A percentile compares a stretch with the other conserved stretches of the same genome.
These are phyloP conservation scores for Archocentrus centrarchus DNA, from an alignment of 2,113 vertebrate genomes.

Conservation along the genomic window DNA sequence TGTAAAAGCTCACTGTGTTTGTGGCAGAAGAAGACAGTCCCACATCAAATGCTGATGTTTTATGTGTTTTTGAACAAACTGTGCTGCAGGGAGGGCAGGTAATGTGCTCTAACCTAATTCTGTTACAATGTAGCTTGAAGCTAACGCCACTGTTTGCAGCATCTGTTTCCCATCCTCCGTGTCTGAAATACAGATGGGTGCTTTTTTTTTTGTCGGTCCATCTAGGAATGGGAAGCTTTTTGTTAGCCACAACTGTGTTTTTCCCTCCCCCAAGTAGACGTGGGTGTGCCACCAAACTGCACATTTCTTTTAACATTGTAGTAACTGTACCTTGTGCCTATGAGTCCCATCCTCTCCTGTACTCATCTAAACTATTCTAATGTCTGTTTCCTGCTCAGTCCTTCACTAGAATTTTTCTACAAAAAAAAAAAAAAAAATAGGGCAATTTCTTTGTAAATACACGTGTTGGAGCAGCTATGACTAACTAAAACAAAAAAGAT, in stretches of 20 bases:
- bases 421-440: slow-evolving; percentile 84
- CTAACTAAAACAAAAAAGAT: slow-evolving; percentile 84
- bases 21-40: slow-evolving; percentile 4
- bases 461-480: slow-evolving; percentile 95
- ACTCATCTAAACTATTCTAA: slow-evolving; percentile 45
- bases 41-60: slow-evolving; percentile 9
- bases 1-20: slow-evolving; percentile 12
- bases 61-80: slow-evolving; percentile 21
- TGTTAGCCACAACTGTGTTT: slow-evolving; percentile 25
- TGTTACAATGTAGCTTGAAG: slow-evolving; percentile 55
- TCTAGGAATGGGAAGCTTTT: slow-evolving; percentile 31
- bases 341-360: slow-evolving; percentile 36
- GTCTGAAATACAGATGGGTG: slow-evolving; percentile 33
- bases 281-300: slow-evolving; percentile 54
- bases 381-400: slow-evolving; percentile 57
- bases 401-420: slow-evolving; percentile 75
- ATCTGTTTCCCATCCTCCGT: slow-evolving; percentile 38
- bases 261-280: slow-evolving; percentile 6
- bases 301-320: slow-evolving; percentile 52
- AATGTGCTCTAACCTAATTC: slow-evolving; percentile 16
- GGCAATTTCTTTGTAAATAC: slow-evolving; percentile 98
- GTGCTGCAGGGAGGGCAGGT: background rate
- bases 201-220: slow-evolving; percentile 31
- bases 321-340: slow-evolving; percentile 61
- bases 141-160: slow-evolving; percentile 46